phyloP scores from a whole-genome alignment of 2,888 invertebrate species.

The Bibio marci region DNA sequence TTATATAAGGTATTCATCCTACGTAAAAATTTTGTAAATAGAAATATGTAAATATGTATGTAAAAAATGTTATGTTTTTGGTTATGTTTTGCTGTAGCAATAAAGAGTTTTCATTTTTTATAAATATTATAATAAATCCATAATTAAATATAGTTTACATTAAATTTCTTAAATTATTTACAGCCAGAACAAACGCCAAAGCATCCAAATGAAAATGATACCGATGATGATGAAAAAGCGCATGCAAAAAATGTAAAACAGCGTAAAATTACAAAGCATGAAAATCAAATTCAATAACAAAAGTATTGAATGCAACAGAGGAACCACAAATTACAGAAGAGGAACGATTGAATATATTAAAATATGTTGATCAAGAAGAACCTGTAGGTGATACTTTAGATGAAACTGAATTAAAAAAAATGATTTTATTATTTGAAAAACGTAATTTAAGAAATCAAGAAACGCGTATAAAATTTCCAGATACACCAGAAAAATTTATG shows the following conservation, averaged over 20 bases:
- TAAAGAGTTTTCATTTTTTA: too few species aligned
- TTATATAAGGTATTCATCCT: slow-evolving; percentile 33
- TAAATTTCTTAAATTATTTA: too few species aligned
- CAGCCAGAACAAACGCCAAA: slow-evolving; percentile 74
- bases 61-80: too few species aligned
- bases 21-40: too few species aligned
- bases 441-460: slow-evolving; percentile 86
- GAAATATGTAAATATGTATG: too few species aligned
- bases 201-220: slow-evolving; percentile 35
- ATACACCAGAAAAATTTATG: slow-evolving; percentile 95
- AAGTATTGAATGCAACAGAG: slow-evolving; percentile 29
- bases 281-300: slow-evolving; percentile 25
- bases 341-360: slow-evolving; percentile 62
- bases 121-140: too few species aligned
- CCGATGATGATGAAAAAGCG: slow-evolving; percentile 45
- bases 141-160: too few species aligned
- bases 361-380: slow-evolving; percentile 69
- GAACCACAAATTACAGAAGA: slow-evolving; percentile 50
- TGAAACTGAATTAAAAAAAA: slow-evolving; percentile 71
- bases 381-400: slow-evolving; percentile 75
- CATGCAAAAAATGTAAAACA: slow-evolving; percentile 43
- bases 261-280: slow-evolving; percentile 38
- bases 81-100: too few species aligned
- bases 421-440: slow-evolving; percentile 88
- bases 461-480: slow-evolving; percentile 95